These are phyloP conservation scores for Gari tellinella DNA, from an alignment of 2,888 invertebrate species.

Conservation along the genomic window DNA sequence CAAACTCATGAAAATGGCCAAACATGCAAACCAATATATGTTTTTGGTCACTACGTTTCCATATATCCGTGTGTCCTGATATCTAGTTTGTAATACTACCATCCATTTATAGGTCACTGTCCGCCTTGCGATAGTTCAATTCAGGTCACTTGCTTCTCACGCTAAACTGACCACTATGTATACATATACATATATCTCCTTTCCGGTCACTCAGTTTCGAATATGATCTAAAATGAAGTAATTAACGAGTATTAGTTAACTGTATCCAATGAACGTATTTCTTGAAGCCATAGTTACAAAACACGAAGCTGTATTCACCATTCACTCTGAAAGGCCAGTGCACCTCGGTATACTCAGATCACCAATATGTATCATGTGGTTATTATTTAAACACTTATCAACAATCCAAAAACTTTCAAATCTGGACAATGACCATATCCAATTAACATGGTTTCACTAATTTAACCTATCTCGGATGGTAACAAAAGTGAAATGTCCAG, in stretches of 20 bases:
- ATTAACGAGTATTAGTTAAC: background rate
- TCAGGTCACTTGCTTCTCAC: slow-evolving; percentile 47
- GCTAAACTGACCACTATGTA: slow-evolving; percentile 53
- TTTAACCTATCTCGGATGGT: background rate
- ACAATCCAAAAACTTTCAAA: slow-evolving; percentile 31
- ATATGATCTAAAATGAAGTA: background rate
- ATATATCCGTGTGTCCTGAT: slow-evolving; percentile 28
- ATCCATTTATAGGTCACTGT: slow-evolving; percentile 51
- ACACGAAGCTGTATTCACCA: background rate
- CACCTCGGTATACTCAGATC: slow-evolving; percentile 1
- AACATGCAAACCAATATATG: slow-evolving; percentile 10
- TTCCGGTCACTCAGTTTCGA: no score
- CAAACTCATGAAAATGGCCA: slow-evolving; percentile 56
- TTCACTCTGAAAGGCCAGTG: slow-evolving; percentile 12
- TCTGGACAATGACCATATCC: slow-evolving; percentile 49
- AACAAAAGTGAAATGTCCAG: slow-evolving; percentile 33
- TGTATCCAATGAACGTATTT: background rate
- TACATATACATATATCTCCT: background rate
- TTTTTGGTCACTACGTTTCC: slow-evolving; percentile 15
- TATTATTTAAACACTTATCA: slow-evolving; percentile 36
- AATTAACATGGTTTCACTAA: slow-evolving; percentile 32
- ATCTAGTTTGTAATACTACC: slow-evolving; percentile 22
- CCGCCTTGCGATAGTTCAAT: slow-evolving; percentile 37
- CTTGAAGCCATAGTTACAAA: background rate
- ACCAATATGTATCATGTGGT: slow-evolving; percentile 1